Conservation (phyloP, 2,113 vertebrate genomes). For the Colinus virginianus region DNA sequence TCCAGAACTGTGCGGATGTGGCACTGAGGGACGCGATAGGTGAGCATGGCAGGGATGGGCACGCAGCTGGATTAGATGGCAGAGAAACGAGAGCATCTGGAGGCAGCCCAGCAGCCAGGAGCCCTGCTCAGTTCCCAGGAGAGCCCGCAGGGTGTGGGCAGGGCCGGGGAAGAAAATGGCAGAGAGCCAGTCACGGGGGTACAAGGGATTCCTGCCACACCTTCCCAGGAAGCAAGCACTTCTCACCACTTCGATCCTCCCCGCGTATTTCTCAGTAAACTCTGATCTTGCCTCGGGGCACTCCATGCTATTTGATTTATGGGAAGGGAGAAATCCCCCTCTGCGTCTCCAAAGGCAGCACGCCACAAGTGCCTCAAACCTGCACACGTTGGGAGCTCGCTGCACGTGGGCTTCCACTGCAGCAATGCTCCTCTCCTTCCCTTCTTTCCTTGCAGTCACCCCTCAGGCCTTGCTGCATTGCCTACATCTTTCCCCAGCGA, state of each 20-base stretch:
- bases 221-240: fast-evolving
- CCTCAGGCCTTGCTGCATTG: background rate
- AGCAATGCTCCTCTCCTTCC: background rate
- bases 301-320: background rate
- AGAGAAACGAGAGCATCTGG: no score
- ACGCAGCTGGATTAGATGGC: no score
- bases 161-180: background rate
- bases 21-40: no score
- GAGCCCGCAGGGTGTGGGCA: fast-evolving
- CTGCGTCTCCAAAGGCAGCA: background rate
- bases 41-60: no score
- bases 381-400: background rate
- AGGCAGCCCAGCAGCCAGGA: background rate
- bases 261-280: background rate
- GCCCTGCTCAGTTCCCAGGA: fast-evolving
- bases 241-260: background rate
- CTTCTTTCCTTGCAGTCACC: background rate
- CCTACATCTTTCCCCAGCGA: background rate
- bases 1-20: no score
- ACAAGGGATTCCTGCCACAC: background rate
- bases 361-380: background rate
- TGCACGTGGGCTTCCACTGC: background rate
- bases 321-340: background rate
- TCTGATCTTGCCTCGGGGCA: background rate
- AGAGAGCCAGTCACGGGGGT: background rate